Conservation (phyloP, 2,888 invertebrate genomes). For the Drosophila melanocephala region DNA sequence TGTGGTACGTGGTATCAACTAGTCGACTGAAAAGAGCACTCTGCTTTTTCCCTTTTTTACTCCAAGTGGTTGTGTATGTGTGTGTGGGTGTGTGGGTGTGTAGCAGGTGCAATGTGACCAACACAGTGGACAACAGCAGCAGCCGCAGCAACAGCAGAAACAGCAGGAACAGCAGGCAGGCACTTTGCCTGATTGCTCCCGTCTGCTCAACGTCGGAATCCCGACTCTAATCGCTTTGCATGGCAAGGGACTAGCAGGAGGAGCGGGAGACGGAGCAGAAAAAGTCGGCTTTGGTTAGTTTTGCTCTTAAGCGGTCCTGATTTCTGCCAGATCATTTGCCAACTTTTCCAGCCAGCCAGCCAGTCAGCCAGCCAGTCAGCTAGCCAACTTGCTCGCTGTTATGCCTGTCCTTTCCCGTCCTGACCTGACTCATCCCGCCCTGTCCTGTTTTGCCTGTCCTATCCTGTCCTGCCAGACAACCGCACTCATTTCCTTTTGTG, state of each 20-base stretch:
- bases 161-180: constrained; percentile 45
- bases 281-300: constrained; percentile 43
- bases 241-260: constrained; percentile 15
- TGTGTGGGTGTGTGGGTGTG: constrained; percentile 21
- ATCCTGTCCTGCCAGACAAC: constrained; percentile 50
- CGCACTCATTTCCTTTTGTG: constrained; percentile 66
- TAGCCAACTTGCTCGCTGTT: constrained; percentile 34
- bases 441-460: constrained; percentile 2
- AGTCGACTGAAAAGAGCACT: constrained; percentile 2
- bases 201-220: constrained; percentile 69
- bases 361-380: constrained; percentile 8
- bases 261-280: not conserved
- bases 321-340: constrained; percentile 81
- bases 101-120: constrained; percentile 67
- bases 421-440: not conserved
- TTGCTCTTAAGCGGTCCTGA: constrained; percentile 72
- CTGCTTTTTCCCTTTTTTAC: constrained; percentile 5
- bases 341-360: constrained; percentile 55
- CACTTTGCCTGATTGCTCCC: constrained; percentile 79
- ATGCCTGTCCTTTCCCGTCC: constrained; percentile 13
- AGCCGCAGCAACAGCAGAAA: constrained; percentile 17
- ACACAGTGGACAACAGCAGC: constrained; percentile 57
- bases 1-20: constrained; percentile 2
- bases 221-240: constrained; percentile 70
- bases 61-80: not conserved